Percentiles rank a stretch among this genome's conserved stretches.
phyloP scores from a whole-genome alignment of 2,888 invertebrate genomes.

The Nysson spinosus region DNA sequence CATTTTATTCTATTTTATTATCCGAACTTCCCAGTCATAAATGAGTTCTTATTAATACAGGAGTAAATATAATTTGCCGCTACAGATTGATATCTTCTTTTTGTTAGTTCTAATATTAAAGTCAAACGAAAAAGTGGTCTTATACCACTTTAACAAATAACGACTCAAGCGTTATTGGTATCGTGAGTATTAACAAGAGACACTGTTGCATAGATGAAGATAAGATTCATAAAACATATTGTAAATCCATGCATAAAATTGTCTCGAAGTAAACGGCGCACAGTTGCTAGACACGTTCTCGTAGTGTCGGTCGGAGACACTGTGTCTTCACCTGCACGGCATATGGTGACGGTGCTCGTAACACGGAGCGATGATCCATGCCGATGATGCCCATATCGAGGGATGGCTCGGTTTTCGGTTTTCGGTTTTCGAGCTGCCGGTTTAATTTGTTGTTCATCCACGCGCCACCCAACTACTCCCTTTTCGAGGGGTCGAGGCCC shows the following conservation, averaged over 20 bases:
- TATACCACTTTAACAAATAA: too few species aligned
- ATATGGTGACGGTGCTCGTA: conserved; percentile 66
- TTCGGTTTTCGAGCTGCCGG: conserved; percentile 63
- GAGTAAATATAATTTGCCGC: too few species aligned
- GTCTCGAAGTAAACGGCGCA: not conserved
- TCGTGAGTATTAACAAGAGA: too few species aligned
- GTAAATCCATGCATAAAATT: not conserved
- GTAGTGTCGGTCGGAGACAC: conserved; percentile 31
- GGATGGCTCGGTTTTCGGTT: conserved; percentile 59
- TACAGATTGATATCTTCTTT: too few species aligned
- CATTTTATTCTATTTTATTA: too few species aligned
- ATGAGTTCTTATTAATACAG: too few species aligned
- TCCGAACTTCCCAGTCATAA: too few species aligned
- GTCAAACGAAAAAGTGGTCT: too few species aligned
- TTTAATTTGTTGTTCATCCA: conserved; percentile 66
- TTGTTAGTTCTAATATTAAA: too few species aligned
- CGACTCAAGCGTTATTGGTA: too few species aligned
- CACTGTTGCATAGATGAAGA: too few species aligned
- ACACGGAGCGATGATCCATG: conserved; percentile 26
- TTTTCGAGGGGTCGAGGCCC: conserved; percentile 46
- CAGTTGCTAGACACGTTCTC: conserved; percentile 11
- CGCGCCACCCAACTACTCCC: conserved; percentile 57
- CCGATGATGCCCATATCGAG: conserved; percentile 33
- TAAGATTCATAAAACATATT: not conserved
- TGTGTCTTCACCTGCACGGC: conserved; percentile 72